Conservation (phyloP, 2,888 invertebrate genomes). For the Brachypterus glaber region DNA sequence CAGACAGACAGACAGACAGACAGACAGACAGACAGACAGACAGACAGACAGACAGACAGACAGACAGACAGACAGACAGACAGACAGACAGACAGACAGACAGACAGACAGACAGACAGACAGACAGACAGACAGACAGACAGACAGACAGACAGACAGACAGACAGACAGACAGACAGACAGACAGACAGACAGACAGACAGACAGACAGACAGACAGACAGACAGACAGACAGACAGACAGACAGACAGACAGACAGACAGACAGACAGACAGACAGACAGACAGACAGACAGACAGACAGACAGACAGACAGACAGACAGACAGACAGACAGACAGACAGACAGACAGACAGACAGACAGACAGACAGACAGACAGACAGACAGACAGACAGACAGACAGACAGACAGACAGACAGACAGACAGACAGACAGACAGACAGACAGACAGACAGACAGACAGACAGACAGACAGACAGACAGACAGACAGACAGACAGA, state of each 20-base stretch:
- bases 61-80: constrained; percentile 2
- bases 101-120: constrained; percentile 2
- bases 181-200: constrained; percentile 2
- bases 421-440: constrained; percentile 12
- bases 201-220: constrained; percentile 2
- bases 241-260: constrained; percentile 7
- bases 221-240: constrained; percentile 5
- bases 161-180: constrained; percentile 2
- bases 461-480: constrained; percentile 11
- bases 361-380: constrained; percentile 11
- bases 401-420: constrained; percentile 9
- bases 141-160: constrained; percentile 2
- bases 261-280: constrained; percentile 9
- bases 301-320: constrained; percentile 12
- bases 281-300: constrained; percentile 10
- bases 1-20: constrained; percentile 2
- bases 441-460: constrained; percentile 12
- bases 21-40: constrained; percentile 2
- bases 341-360: constrained; percentile 10
- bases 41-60: constrained; percentile 2
- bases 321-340: constrained; percentile 11
- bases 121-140: constrained; percentile 2
- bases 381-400: constrained; percentile 11
- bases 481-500: constrained; percentile 10
- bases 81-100: constrained; percentile 2